Conservation (phyloP, 2,113 vertebrate species). For the Melozone crissalis region DNA sequence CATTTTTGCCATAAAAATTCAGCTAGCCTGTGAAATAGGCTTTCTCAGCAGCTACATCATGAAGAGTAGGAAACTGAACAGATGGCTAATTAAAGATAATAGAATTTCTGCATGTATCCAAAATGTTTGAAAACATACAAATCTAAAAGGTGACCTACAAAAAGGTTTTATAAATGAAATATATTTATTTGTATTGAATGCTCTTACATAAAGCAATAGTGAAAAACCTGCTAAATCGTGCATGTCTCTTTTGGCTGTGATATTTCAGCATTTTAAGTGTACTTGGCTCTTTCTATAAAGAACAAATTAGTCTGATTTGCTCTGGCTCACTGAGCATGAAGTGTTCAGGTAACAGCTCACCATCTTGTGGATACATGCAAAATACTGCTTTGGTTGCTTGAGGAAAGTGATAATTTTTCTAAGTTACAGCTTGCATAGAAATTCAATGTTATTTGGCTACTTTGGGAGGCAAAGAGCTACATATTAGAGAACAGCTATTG, state of each 20-base stretch:
- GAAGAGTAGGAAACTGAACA: not conserved
- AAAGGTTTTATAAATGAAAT: not conserved
- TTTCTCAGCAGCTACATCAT: not conserved
- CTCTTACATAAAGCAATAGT: not conserved
- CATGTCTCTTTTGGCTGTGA: not conserved
- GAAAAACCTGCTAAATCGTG: not conserved
- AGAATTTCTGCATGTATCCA: not conserved
- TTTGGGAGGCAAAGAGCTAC: not conserved
- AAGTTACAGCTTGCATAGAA: not conserved
- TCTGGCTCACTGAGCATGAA: not conserved
- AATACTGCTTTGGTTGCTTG: not conserved
- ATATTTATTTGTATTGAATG: not conserved
- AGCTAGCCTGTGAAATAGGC: not conserved
- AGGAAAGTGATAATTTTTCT: not conserved
- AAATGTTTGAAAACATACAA: constrained; percentile 14
- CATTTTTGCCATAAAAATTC: not conserved
- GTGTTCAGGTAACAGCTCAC: not conserved
- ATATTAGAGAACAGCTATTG: not conserved
- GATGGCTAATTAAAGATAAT: constrained; percentile 22
- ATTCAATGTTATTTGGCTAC: not conserved
- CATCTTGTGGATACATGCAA: not conserved
- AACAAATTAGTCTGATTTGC: not conserved
- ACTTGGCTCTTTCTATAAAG: not conserved
- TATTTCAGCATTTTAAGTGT: not conserved
- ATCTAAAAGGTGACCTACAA: constrained; percentile 1